These are phyloP conservation scores for Petrophora chlorosata DNA, from an alignment of 2,888 invertebrate genomes.

Conservation along the genomic window DNA sequence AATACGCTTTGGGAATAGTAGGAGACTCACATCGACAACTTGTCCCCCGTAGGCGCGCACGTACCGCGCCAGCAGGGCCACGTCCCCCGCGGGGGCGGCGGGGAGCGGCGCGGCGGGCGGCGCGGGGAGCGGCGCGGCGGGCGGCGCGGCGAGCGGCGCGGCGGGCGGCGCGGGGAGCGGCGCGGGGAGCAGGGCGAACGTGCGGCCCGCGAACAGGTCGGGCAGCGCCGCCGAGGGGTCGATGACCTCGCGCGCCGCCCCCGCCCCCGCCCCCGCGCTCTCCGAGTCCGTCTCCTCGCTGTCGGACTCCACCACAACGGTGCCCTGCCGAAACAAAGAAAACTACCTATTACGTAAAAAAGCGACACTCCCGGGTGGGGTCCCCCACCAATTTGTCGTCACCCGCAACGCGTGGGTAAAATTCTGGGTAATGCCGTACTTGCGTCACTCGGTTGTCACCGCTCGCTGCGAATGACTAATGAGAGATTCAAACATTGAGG, in stretches of 20 bases:
- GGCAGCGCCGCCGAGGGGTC: conserved; percentile 51
- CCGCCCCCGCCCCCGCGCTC: conserved; percentile 16
- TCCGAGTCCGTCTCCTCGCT: conserved; percentile 31
- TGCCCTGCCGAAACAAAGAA: conserved; percentile 17
- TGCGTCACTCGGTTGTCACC: too few species aligned
- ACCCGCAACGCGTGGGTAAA: too few species aligned
- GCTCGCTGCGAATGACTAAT: too few species aligned
- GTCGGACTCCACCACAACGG: conserved; percentile 29
- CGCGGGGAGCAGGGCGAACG: conserved; percentile 66
- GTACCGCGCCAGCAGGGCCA: conserved; percentile 65
- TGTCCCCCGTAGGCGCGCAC: conserved; percentile 86
- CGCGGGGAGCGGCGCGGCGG: background rate
- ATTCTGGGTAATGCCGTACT: too few species aligned
- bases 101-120: too few species aligned
- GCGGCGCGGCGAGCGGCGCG: conserved; percentile 44
- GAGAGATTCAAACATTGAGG: too few species aligned
- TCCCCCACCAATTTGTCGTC: too few species aligned
- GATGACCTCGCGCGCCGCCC: conserved; percentile 23
- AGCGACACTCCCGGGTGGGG: too few species aligned
- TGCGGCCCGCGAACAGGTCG: conserved; percentile 72
- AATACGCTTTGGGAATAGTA: too few species aligned
- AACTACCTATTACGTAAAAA: too few species aligned
- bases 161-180: background rate
- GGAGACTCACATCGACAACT: conserved; percentile 48
- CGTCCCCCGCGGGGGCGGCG: too few species aligned